These are phyloP conservation scores for Heteronetta atricapilla DNA, from an alignment of 2,113 vertebrate genomes.

Conservation along the genomic window DNA sequence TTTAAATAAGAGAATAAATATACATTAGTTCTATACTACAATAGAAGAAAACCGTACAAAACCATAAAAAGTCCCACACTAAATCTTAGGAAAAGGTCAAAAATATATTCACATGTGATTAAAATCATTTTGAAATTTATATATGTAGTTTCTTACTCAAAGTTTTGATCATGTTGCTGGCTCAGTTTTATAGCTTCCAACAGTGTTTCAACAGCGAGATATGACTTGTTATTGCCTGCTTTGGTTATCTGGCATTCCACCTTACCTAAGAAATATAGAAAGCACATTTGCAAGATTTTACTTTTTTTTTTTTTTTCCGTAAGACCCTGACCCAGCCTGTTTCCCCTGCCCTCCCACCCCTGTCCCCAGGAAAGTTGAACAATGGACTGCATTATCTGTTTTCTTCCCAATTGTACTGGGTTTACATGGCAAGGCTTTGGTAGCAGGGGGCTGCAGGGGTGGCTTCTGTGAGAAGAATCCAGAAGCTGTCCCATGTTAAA, in stretches of 20 bases:
- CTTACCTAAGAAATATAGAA: constrained; percentile 73
- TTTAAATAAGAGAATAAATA: background rate
- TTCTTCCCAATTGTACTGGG: background rate
- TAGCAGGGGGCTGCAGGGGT: too few species aligned
- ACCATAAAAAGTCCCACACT: background rate
- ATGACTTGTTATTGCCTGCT: constrained; percentile 45
- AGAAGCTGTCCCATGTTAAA: too few species aligned
- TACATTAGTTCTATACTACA: background rate
- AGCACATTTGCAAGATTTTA: background rate
- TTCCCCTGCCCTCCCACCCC: background rate
- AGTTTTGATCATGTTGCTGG: constrained; percentile 77
- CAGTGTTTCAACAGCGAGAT: constrained; percentile 68
- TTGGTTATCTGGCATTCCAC: constrained; percentile 73
- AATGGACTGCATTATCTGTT: background rate
- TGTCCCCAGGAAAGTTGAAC: background rate
- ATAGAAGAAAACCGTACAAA: background rate
- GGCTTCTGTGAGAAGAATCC: too few species aligned
- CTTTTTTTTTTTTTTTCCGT: background rate
- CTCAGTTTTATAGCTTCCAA: constrained; percentile 78
- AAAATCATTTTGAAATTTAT: background rate
- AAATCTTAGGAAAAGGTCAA: background rate
- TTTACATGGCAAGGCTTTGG: too few species aligned
- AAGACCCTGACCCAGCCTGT: background rate
- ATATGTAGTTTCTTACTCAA: constrained; percentile 74
- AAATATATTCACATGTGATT: background rate